A percentile compares a stretch with the other conserved stretches of the same genome.
These are phyloP conservation scores for Ceratotherium simum DNA, from an alignment of 2,113 vertebrate species.

Conservation along the genomic window DNA sequence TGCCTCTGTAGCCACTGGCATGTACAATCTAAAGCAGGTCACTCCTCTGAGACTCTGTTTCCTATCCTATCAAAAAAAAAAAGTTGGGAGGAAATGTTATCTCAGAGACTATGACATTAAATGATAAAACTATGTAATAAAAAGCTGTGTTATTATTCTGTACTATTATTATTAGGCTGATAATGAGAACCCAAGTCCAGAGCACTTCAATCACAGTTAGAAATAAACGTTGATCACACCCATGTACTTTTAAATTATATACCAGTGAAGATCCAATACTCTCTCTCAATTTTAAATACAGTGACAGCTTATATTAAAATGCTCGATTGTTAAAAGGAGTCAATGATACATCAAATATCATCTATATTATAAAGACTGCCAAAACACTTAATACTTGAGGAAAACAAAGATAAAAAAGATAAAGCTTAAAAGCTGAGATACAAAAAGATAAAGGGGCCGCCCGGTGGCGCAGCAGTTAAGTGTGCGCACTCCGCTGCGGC, in stretches of 20 bases:
- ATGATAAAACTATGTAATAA: not conserved
- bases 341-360: not conserved
- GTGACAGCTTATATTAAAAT: not conserved
- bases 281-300: not conserved
- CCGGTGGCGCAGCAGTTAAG: too few species aligned
- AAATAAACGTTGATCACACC: constrained; percentile 33
- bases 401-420: not conserved
- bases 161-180: not conserved
- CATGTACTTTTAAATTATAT: not conserved
- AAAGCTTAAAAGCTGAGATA: too few species aligned
- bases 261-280: not conserved
- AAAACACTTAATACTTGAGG: constrained; percentile 10
- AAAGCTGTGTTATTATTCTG: not conserved
- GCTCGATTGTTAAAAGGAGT: not conserved
- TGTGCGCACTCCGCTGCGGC: too few species aligned
- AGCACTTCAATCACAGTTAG: not conserved
- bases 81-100: not conserved
- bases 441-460: too few species aligned
- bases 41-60: not conserved
- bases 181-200: not conserved
- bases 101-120: not conserved
- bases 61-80: not conserved
- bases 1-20: not conserved
- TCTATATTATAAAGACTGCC: not conserved
- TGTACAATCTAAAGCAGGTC: not conserved